These are phyloP conservation scores for Ethmia dodecea DNA, from an alignment of 2,888 invertebrate species.

Conservation along the genomic window DNA sequence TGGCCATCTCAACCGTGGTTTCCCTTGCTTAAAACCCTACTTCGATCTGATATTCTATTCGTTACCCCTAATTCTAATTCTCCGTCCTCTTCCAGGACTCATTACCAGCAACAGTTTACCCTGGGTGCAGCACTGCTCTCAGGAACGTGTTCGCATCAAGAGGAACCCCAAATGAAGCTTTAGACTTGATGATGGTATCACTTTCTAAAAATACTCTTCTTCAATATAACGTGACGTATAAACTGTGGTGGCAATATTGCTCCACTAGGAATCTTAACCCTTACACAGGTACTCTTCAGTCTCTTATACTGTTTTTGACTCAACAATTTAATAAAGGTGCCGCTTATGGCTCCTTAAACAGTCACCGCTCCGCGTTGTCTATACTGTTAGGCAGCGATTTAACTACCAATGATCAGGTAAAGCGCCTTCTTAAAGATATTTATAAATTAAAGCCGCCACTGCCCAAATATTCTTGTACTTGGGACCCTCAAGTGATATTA, in stretches of 20 bases:
- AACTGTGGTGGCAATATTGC: not conserved
- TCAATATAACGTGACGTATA: constrained; percentile 7
- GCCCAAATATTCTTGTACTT: constrained; percentile 4
- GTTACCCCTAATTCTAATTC: constrained; percentile 5
- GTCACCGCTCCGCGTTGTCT: constrained; percentile 2
- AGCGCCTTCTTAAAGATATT: constrained; percentile 5
- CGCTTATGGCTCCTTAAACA: not conserved
- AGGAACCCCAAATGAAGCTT: constrained; percentile 1
- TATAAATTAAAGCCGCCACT: constrained; percentile 1
- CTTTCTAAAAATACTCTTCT: constrained; percentile 7
- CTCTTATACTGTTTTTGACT: not conserved
- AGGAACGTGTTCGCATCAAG: constrained; percentile 1
- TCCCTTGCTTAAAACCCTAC: constrained; percentile 8
- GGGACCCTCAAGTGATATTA: constrained; percentile 1
- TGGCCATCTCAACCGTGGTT: constrained; percentile 16
- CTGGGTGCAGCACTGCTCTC: constrained; percentile 11
- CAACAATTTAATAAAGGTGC: not conserved
- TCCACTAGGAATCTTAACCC: not conserved
- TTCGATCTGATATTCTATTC: constrained; percentile 3
- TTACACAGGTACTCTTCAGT: not conserved
- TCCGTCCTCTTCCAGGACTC: constrained; percentile 10
- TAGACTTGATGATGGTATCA: constrained; percentile 8
- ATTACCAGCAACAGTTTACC: constrained; percentile 6
- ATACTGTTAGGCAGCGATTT: not conserved
- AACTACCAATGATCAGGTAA: constrained; percentile 1